Evolutionary conservation across 2,113 vertebrate genomes (phyloP), one percentile per base, ranked within the genome.

Genomic region (Istiophorus platypterus): DNA sequence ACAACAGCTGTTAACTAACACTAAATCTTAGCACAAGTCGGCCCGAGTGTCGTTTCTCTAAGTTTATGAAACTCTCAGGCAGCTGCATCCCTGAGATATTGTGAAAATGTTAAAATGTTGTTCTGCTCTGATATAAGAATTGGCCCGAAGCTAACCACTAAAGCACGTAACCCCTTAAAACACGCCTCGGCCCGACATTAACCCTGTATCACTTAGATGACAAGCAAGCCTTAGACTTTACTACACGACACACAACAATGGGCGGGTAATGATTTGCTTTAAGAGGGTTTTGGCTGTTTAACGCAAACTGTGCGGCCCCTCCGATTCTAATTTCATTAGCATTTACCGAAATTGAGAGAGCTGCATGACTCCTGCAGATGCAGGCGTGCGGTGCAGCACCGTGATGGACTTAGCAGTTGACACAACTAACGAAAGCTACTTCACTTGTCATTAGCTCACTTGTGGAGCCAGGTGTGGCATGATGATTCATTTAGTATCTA

Each of bases 261-360:
- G 24, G 13, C 22, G 22, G 51, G 22, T 18, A n/a, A 26, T 80
- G 34, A 86, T 84, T 61, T 72, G 51, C 37, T 27, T 56, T 42
- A 56, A 20, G 29, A 31, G 0, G 37, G 56, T 57, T 47, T 29
- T 56, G 47, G 61, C 66, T 76, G 84, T 78, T 78, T 37, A 62
- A 78, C 57, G 20, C 82, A 85, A 75, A 85, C 86, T 77, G 80
- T 72, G 88, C 76, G 7, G 51, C 82, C 66, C 85, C 85, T 72
- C 79, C 87, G 87, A 80, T 78, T 63, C n/a, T 65, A 22, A 58
- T 71, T 61, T 85, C 57, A 90, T 91, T 87, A 80, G 81, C 45
- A 76, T 86, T 86, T 86, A 70, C 9, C 81, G 63, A 62, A 64
- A 22, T 51, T 11, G 73, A 71, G 39, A 26, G 61, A 59, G 71